Conservation (phyloP, 1,140 invertebrate genomes). For the Stratiolaelaps scimitus region DNA sequence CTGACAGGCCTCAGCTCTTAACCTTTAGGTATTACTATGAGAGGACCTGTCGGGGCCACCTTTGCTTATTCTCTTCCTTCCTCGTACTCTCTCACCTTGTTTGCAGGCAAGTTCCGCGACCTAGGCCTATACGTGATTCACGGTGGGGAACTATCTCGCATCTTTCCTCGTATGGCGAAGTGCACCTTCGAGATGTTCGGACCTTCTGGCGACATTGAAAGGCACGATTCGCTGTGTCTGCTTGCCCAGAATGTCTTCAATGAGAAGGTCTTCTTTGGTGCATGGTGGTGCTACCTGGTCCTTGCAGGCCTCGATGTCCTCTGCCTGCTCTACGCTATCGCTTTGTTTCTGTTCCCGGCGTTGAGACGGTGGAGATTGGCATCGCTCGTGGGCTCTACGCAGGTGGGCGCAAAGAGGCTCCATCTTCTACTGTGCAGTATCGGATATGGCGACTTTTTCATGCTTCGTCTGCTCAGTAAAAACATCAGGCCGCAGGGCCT, state of each 20-base stretch:
- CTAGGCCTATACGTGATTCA: neutral
- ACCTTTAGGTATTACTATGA: too few species aligned
- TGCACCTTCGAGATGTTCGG: conserved; percentile 16
- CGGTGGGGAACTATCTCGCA: neutral
- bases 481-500: conserved; percentile 9
- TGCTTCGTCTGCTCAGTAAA: conserved; percentile 15
- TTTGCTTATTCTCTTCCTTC: too few species aligned
- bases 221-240: neutral
- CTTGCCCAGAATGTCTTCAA: conserved; percentile 23
- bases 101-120: conserved; percentile 1
- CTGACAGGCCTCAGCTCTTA: too few species aligned
- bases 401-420: neutral
- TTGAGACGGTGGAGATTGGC: neutral
- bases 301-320: neutral
- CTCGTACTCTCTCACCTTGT: too few species aligned
- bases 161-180: conserved; percentile 10
- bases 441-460: conserved; percentile 5
- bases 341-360: neutral
- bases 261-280: conserved; percentile 12
- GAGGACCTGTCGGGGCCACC: too few species aligned
- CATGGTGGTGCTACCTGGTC: conserved; percentile 2
- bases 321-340: neutral
- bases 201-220: neutral
- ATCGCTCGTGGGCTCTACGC: too few species aligned
- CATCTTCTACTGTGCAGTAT: neutral